Evolutionary conservation across 2,797 vertebrate genomes (phyloP).

Genomic region (Xenentodon cancila): DNA sequence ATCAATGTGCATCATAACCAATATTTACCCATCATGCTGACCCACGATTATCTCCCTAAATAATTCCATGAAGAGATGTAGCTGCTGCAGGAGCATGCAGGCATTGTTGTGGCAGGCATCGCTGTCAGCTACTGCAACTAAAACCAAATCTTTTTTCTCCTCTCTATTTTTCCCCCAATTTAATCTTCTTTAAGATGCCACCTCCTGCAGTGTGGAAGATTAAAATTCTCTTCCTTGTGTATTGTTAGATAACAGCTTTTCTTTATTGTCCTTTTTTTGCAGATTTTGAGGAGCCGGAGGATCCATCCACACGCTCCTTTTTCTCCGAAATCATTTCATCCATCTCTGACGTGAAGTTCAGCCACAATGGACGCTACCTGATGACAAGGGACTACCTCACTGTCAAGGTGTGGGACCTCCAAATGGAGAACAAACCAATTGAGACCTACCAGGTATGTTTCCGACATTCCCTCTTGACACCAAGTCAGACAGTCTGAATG

Average conservation of each 20-base stretch:
- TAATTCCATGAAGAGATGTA: conserved; percentile 61
- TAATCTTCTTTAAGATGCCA: conserved; percentile 2
- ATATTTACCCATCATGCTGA: conserved; percentile 80
- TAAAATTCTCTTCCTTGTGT: neutral
- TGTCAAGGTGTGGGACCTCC: conserved; percentile 96
- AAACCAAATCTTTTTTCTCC: conserved; percentile 23
- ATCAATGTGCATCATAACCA: conserved; percentile 82
- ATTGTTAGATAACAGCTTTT: conserved; percentile 15
- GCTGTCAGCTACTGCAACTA: conserved; percentile 5
- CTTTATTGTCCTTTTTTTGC: conserved; percentile 4
- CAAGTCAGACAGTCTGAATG: neutral
- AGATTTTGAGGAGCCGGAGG: conserved; percentile 97
- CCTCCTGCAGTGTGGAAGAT: conserved; percentile 16
- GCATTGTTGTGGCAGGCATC: conserved; percentile 41
- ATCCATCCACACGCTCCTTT: conserved; percentile 94
- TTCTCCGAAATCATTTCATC: conserved; percentile 99
- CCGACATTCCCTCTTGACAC: neutral
- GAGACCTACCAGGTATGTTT: conserved; percentile 93
- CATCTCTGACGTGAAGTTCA: conserved; percentile 97
- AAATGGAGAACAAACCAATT: conserved; percentile 95
- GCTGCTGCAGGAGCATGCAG: conserved; percentile 51
- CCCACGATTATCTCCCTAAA: conserved; percentile 65
- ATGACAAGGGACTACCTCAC: conserved; percentile 98
- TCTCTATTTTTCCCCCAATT: no score
- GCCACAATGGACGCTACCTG: conserved; percentile 95